Evolutionary conservation across 2,113 vertebrate genomes (phyloP).

Genomic region (Planiliza haematocheilus): DNA sequence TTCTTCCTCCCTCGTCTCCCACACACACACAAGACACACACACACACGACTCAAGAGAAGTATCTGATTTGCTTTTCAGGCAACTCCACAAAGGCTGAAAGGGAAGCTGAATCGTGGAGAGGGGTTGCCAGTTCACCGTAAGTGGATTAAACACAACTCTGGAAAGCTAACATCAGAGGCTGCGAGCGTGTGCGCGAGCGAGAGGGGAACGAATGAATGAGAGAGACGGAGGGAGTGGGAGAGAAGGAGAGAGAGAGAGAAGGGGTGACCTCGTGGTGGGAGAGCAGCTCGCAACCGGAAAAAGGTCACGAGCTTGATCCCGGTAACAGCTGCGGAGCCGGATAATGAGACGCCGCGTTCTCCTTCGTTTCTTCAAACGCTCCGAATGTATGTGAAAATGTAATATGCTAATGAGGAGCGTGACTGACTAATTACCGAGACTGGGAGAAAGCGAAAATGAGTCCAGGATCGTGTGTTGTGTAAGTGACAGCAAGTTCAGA

Average conservation of each 20-base stretch:
- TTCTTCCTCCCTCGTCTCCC: neutral
- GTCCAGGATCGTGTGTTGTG: conserved; percentile 27
- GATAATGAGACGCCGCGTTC: conserved; percentile 64
- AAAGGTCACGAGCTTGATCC: conserved; percentile 65
- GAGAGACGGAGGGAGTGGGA: too few species aligned
- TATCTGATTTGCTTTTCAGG: conserved; percentile 66
- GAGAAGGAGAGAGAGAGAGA: conserved; percentile 18
- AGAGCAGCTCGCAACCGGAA: conserved; percentile 49
- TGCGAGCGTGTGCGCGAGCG: conserved; percentile 4
- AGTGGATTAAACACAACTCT: conserved; percentile 70
- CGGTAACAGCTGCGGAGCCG: conserved; percentile 63
- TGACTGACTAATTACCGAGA: conserved; percentile 71
- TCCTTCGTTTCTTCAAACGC: conserved; percentile 22
- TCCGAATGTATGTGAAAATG: conserved; percentile 64
- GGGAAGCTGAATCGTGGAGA: conserved; percentile 48
- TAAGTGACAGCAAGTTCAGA: conserved; percentile 57
- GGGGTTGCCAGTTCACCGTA: conserved; percentile 41
- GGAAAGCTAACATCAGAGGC: conserved; percentile 63
- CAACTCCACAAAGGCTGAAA: conserved; percentile 58
- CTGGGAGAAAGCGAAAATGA: conserved; percentile 32
- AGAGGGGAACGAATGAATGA: conserved; percentile 24
- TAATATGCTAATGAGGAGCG: conserved; percentile 73
- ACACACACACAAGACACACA: conserved; percentile 18
- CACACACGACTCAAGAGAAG: conserved; percentile 38
- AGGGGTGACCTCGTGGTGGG: conserved; percentile 36